Conservation (phyloP, 2,113 vertebrate genomes). For the Agapornis roseicollis region DNA sequence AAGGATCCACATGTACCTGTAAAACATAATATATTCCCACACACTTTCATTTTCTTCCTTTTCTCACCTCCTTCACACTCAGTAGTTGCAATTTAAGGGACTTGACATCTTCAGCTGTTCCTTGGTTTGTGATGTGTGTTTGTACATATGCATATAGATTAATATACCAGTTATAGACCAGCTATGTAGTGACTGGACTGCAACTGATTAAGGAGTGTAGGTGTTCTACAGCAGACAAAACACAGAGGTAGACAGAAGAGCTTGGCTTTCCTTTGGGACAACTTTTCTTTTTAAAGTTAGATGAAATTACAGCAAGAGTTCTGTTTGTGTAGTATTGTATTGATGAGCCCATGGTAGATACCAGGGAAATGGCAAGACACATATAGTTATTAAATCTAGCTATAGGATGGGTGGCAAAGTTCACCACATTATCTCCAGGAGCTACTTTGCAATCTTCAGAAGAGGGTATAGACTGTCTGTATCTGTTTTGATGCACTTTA, state of each 20-base stretch:
- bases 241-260: not conserved
- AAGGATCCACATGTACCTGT: not conserved
- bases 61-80: not conserved
- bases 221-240: not conserved
- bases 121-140: not conserved
- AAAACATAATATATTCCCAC: not conserved
- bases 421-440: not conserved
- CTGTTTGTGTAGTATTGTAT: not conserved
- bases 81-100: not conserved
- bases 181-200: not conserved
- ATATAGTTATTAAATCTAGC: not conserved
- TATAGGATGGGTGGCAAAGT: not conserved
- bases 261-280: not conserved
- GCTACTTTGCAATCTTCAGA: not conserved
- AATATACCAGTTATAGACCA: not conserved
- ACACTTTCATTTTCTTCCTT: not conserved
- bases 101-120: fast-evolving
- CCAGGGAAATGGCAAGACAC: not conserved
- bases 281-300: not conserved
- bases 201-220: not conserved
- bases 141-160: not conserved
- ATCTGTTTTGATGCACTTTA: not conserved
- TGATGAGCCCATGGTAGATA: not conserved
- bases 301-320: not conserved
- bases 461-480: not conserved